Conservation (phyloP, 2,113 vertebrate genomes). For the Lipophrys pholis region DNA sequence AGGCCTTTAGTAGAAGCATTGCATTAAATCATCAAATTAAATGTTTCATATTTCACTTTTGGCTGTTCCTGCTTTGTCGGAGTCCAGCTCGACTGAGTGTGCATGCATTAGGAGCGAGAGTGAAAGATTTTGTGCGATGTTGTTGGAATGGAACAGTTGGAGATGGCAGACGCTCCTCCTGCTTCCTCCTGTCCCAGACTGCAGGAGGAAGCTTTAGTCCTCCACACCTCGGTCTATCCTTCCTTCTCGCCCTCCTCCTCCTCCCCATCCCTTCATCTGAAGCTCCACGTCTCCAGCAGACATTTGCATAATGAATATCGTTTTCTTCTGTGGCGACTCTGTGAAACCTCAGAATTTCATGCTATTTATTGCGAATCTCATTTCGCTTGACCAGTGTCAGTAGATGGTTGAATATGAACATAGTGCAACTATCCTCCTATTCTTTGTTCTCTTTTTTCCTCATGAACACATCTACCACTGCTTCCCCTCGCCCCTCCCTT, state of each 20-base stretch:
- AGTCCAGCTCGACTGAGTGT: constrained; percentile 35
- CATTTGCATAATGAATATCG: constrained; percentile 11
- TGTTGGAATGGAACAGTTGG: constrained; percentile 69
- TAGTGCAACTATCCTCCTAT: not conserved
- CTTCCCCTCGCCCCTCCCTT: not conserved
- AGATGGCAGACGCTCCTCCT: constrained; percentile 71
- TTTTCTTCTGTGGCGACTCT: not conserved
- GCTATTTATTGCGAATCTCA: not conserved
- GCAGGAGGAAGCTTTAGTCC: constrained; percentile 58
- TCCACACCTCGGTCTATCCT: constrained; percentile 60
- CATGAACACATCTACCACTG: not conserved
- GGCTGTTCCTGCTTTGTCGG: constrained; percentile 45
- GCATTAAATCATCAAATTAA: constrained; percentile 53
- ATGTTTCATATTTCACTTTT: constrained; percentile 52
- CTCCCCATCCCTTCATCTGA: constrained; percentile 38
- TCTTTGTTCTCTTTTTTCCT: not conserved
- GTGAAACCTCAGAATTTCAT: not conserved
- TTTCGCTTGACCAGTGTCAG: not conserved
- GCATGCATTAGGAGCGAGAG: constrained; percentile 36
- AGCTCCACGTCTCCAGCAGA: constrained; percentile 15
- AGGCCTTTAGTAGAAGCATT: constrained; percentile 34
- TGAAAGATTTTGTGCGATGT: constrained; percentile 37
- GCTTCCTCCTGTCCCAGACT: constrained; percentile 67
- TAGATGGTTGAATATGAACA: not conserved
- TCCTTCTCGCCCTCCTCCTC: constrained; percentile 42